Evolutionary conservation across 2,797 vertebrate species (phyloP), one percentile per base, ranked within the genome.

Genomic region (Mycteria americana): DNA sequence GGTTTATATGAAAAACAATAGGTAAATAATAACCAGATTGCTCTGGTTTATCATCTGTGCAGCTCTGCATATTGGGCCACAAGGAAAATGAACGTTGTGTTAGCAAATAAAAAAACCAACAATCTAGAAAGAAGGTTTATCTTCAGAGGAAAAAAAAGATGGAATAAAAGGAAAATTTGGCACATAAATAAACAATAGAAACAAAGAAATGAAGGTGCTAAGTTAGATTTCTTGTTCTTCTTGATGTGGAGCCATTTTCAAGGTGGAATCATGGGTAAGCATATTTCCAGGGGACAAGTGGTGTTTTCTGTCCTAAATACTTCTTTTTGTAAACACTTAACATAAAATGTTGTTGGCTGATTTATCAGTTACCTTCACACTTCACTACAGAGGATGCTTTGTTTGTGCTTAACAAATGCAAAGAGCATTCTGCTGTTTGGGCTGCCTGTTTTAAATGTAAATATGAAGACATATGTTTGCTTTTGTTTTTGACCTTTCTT

Each of bases 401-500:
- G 48, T 70, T 91, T 89, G 78, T 94, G 68, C 70, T 94, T 87
- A 87, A 93, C 60, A 92, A 92, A 89, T 91, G 86, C 63, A 80
- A 78, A 91, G 56, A 92, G 18, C 27, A 75, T 57, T 93, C 78
- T 89, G 67, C 48, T 83, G 27, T 50, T 91, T 59, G 67, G 81
- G 30, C 35, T 91, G 80, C 46, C 80, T 95, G 60, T 75, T 91
- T 94, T 93, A 95, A 95, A 93, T 94, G 92, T 88, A 95, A 95
- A 95, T 92, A 89, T 31, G n/a, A 93, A 97, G 92, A 94, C 69
- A 46, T 70, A 72, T 93, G n/a, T 94, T 96, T 91, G 68, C n/a
- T 93, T 95, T 95, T 92, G 90, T 0, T 85, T 97, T 94, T 89
- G 93, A 96, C 90, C 84, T 87, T 91, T 85, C 84, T 76, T 83